A percentile compares a stretch with the other conserved stretches of the same genome.
These are phyloP conservation scores for Megaceryle torquata DNA, from an alignment of 2,113 vertebrate genomes.

Conservation along the genomic window DNA sequence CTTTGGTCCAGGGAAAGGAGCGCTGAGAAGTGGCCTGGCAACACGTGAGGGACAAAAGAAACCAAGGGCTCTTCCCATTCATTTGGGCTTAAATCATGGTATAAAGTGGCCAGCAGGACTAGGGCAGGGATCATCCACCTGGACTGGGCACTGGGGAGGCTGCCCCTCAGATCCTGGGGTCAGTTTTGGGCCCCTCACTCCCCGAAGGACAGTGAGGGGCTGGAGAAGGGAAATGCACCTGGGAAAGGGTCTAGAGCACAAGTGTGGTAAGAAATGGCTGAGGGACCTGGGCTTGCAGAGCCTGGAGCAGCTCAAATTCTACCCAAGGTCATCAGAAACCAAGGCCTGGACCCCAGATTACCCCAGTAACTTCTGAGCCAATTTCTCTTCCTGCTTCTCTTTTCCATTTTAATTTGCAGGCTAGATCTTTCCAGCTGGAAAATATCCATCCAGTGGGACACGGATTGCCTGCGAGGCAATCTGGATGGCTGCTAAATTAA, in stretches of 20 bases:
- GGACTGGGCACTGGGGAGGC: no score
- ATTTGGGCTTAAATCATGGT: rapidly evolving
- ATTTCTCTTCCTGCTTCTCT: neutral
- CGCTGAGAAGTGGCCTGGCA: rapidly evolving
- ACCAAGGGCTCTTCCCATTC: neutral
- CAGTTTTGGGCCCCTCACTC: no score
- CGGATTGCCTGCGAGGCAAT: neutral
- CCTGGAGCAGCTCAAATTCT: neutral
- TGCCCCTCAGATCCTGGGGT: no score
- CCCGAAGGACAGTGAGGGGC: no score
- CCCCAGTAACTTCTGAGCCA: neutral
- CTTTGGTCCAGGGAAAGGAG: neutral
- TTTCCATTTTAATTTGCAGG: neutral
- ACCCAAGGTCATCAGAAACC: neutral
- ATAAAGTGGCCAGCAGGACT: no score
- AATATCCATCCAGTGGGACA: neutral
- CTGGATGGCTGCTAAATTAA: neutral
- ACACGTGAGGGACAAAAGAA: neutral
- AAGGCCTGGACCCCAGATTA: no score
- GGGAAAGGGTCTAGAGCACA: no score
- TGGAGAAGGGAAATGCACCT: no score
- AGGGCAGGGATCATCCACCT: no score
- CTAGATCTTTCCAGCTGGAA: neutral
- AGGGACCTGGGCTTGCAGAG: no score
- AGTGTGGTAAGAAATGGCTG: no score